phyloP scores from a whole-genome alignment of 1,140 invertebrate species.

The Drosophila rhopaloa region DNA sequence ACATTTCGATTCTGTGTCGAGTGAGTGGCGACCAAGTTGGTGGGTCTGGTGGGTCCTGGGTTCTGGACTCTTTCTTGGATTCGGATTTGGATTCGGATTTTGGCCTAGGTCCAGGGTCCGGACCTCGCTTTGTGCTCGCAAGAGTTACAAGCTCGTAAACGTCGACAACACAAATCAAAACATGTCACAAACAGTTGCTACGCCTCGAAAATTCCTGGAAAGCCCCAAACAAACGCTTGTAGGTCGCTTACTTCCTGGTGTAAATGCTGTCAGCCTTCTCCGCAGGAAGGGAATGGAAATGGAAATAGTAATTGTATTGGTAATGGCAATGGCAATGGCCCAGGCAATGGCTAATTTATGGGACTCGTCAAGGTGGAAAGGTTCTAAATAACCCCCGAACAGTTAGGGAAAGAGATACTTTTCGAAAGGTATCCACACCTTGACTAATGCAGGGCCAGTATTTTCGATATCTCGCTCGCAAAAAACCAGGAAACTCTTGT shows the following conservation, averaged over 20 bases:
- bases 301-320: neutral
- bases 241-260: constrained; percentile 72
- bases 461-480: too few relatives aligned
- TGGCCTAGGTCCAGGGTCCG: constrained; percentile 2
- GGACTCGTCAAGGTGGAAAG: constrained; percentile 21
- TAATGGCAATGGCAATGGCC: constrained; percentile 3
- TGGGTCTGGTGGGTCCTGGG: constrained; percentile 2
- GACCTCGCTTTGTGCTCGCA: constrained; percentile 5
- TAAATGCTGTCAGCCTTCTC: constrained; percentile 42
- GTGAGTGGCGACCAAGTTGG: constrained; percentile 42
- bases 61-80: constrained; percentile 6
- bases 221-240: constrained; percentile 41
- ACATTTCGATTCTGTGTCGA: constrained; percentile 58
- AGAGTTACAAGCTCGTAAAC: constrained; percentile 74
- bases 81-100: neutral
- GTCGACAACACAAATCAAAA: constrained; percentile 82
- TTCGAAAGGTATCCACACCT: too few relatives aligned
- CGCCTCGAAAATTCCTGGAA: constrained; percentile 78
- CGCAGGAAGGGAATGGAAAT: constrained; percentile 9
- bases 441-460: too few relatives aligned
- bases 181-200: constrained; percentile 83
- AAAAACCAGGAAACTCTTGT: too few relatives aligned
- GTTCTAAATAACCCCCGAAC: neutral
- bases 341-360: constrained; percentile 62
- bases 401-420: neutral